Percentiles rank a stretch among this genome's conserved stretches.
Evolutionary conservation across 2,888 invertebrate species (phyloP).

Genomic region (Gari tellinella): DNA sequence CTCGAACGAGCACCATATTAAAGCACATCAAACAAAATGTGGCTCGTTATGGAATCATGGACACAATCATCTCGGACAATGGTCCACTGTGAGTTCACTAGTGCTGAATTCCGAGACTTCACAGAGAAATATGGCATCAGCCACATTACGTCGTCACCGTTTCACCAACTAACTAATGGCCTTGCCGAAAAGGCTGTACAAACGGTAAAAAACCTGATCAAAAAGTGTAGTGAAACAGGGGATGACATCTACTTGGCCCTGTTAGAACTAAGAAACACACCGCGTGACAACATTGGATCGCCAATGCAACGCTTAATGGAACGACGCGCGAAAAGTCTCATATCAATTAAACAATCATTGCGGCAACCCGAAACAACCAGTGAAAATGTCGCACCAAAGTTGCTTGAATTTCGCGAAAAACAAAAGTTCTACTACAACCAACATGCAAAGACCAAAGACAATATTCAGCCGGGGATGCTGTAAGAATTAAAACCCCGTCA

Average conservation of each 20-base stretch:
- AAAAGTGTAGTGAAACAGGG: conserved; percentile 22
- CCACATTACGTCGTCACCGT: conserved; percentile 44
- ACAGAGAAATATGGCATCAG: conserved; percentile 17
- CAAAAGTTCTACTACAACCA: conserved; percentile 35
- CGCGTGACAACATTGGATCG: conserved; percentile 29
- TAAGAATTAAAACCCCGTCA: too few relatives aligned
- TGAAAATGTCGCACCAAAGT: conserved; percentile 7
- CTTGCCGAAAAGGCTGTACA: conserved; percentile 57
- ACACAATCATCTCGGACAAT: conserved; percentile 49
- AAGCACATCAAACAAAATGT: conserved; percentile 38
- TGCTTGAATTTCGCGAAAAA: conserved; percentile 21
- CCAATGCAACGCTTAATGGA: conserved; percentile 53
- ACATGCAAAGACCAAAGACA: conserved; percentile 8
- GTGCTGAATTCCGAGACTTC: conserved; percentile 42
- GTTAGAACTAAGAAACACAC: conserved; percentile 19
- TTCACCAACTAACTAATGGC: conserved; percentile 59
- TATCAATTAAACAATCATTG: conserved; percentile 29
- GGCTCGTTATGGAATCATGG: conserved; percentile 55
- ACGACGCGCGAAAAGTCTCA: conserved; percentile 41
- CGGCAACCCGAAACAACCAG: conserved; percentile 17
- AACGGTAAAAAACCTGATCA: conserved; percentile 42
- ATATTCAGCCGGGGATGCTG: too few relatives aligned
- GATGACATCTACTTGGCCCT: conserved; percentile 24
- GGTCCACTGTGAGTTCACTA: conserved; percentile 56
- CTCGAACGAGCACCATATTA: conserved; percentile 7